These are phyloP conservation scores for Dissostichus mawsoni DNA, from an alignment of 2,113 vertebrate species.

Conservation along the genomic window DNA sequence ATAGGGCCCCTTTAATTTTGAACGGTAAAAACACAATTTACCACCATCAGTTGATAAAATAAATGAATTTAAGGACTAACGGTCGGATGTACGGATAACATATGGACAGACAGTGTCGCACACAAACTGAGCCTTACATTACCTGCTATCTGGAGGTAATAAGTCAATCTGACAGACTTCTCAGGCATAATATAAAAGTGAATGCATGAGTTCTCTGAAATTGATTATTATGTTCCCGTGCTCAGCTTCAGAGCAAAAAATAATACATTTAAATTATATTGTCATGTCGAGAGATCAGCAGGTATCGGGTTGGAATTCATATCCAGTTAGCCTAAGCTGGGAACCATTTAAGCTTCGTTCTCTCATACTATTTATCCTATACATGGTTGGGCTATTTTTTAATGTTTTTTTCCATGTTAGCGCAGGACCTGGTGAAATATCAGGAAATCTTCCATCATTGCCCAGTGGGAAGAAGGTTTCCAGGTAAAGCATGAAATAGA, in stretches of 20 bases:
- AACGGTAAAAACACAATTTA: no score
- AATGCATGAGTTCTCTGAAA: slow-evolving; percentile 19
- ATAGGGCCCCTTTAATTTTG: no score
- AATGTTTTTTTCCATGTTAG: not conserved
- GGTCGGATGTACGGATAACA: no score
- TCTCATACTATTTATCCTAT: not conserved
- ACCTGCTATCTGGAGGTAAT: not conserved
- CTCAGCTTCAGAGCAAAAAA: slow-evolving; percentile 3
- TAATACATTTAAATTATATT: not conserved
- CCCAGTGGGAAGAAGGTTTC: slow-evolving; percentile 18
- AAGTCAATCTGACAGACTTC: not conserved
- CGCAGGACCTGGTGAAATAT: slow-evolving; percentile 32
- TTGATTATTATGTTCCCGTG: slow-evolving; percentile 25
- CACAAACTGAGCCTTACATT: no score
- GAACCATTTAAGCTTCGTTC: not conserved
- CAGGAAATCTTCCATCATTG: slow-evolving; percentile 36
- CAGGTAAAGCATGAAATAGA: no score
- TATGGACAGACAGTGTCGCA: no score
- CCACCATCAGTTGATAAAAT: no score
- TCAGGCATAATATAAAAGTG: not conserved
- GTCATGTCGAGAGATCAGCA: slow-evolving; percentile 15
- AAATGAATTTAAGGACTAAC: no score
- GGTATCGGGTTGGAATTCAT: not conserved
- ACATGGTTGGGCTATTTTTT: not conserved
- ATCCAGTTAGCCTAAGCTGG: not conserved